These are phyloP conservation scores for Sturnus vulgaris DNA, from an alignment of 2,113 vertebrate genomes.

Conservation along the genomic window DNA sequence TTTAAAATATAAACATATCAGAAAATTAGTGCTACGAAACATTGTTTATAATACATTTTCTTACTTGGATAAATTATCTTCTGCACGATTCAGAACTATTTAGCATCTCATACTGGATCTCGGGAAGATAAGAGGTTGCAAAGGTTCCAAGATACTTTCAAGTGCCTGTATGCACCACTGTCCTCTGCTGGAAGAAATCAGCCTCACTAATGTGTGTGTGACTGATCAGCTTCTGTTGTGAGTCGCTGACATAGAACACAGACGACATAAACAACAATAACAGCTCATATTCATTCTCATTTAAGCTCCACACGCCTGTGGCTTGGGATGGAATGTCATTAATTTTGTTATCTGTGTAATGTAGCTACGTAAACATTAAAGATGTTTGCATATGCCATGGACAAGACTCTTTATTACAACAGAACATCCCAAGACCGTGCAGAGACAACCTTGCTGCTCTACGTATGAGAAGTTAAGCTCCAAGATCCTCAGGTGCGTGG, in stretches of 20 bases:
- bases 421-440: neutral
- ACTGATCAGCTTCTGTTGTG: neutral
- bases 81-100: neutral
- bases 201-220: neutral
- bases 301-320: neutral
- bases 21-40: neutral
- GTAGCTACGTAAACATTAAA: neutral
- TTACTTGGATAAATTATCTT: neutral
- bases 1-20: neutral
- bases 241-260: neutral
- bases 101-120: neutral
- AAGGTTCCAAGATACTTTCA: neutral
- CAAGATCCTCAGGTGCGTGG: neutral
- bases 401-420: neutral
- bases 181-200: slow-evolving; percentile 1
- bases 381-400: neutral
- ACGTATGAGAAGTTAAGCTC: rapidly evolving
- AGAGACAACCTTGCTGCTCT: neutral
- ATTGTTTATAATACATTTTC: neutral
- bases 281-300: neutral
- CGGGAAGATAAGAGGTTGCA: neutral
- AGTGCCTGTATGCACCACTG: neutral
- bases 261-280: neutral
- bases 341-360: neutral
- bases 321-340: neutral